Percentiles rank a stretch among this genome's conserved stretches.
phyloP scores from a whole-genome alignment of 2,797 vertebrate species.

The Monodelphis domestica region DNA sequence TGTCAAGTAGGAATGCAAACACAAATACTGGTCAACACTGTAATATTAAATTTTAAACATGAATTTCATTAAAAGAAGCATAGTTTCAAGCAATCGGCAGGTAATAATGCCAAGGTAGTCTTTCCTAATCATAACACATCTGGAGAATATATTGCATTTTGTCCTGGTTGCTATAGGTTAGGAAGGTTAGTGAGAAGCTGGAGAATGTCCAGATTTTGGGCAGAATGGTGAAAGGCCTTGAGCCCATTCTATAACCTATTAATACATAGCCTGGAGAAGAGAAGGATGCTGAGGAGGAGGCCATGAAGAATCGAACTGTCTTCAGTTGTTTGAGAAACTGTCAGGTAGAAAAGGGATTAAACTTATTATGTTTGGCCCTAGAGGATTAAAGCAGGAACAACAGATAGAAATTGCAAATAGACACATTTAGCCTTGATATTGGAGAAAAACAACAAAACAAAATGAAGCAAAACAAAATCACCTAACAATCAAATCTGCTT shows the following conservation, averaged over 20 bases:
- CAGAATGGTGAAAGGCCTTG: background rate
- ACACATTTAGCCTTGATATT: background rate
- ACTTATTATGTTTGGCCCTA: background rate
- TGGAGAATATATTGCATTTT: background rate
- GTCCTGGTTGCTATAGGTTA: background rate
- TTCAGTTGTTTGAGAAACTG: background rate
- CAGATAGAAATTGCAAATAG: background rate
- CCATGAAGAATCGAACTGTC: background rate
- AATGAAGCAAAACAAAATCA: background rate
- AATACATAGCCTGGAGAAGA: background rate
- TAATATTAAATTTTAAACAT: background rate
- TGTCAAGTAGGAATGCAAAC: background rate
- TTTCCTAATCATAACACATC: background rate
- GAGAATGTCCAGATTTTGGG: background rate
- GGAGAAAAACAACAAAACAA: background rate
- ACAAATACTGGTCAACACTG: background rate
- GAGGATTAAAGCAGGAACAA: background rate
- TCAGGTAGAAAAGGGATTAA: background rate
- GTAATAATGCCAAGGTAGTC: background rate
- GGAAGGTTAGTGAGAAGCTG: too few species aligned
- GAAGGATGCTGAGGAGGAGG: background rate
- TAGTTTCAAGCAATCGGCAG: background rate
- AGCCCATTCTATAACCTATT: background rate
- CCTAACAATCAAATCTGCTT: background rate
- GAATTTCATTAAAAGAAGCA: background rate